A percentile compares a stretch with the other conserved stretches of the same genome.
phyloP scores from a whole-genome alignment of 2,113 vertebrate genomes.

The Cairina moschata region DNA sequence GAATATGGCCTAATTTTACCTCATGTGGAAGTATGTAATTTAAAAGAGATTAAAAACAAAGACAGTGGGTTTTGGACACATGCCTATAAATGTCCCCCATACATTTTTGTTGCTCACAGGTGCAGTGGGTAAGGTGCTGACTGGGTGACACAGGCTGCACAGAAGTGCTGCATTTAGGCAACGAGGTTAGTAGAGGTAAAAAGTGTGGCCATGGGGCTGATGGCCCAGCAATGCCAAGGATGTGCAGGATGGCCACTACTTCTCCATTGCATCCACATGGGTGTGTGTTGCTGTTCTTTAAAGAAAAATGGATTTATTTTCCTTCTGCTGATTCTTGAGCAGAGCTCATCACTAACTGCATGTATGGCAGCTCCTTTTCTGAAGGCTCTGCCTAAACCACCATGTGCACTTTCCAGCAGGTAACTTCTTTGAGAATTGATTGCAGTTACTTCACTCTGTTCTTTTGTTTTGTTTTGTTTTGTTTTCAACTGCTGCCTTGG shows the following conservation, averaged over 20 bases:
- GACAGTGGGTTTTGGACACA: not conserved
- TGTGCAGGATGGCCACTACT: rapidly evolving
- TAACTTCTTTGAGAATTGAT: not conserved
- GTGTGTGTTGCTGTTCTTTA: not conserved
- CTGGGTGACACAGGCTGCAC: not conserved
- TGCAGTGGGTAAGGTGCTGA: not conserved
- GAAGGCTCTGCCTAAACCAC: not conserved
- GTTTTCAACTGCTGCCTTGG: not conserved
- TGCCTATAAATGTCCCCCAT: not conserved
- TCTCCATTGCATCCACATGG: not conserved
- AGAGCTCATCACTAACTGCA: not conserved
- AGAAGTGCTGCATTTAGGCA: not conserved
- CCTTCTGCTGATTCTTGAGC: not conserved
- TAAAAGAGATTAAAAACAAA: not conserved
- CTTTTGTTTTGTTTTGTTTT: too few species aligned
- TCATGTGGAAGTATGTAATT: not conserved
- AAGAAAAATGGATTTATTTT: not conserved
- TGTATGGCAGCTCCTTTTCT: not conserved
- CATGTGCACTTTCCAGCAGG: not conserved
- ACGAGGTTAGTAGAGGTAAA: not conserved
- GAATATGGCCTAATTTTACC: not conserved
- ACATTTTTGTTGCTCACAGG: not conserved
- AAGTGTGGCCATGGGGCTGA: not conserved
- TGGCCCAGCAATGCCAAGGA: not conserved
- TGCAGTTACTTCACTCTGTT: not conserved